Base-by-base conservation (phyloP, 2,113 vertebrate genomes). In the Esox niger region DNA sequence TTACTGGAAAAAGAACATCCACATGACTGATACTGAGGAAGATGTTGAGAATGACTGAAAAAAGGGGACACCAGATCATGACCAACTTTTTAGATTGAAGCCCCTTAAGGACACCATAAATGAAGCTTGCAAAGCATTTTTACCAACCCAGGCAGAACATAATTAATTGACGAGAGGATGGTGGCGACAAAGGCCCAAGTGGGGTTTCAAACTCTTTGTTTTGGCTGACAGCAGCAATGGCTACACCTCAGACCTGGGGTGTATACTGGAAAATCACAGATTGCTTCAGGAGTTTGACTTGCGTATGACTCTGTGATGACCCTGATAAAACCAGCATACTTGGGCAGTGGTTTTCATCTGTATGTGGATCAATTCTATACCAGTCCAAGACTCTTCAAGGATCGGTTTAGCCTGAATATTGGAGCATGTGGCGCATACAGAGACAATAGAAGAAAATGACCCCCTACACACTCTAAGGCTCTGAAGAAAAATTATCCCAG, bases 201-300 rank as follows among this genome's bases (percentile, higher is more conserved):
- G 17, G 68, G 64, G 55, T 11, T 32, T 64, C 68, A 76, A 71
- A 49, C 47, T 66, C 9, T 71, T 76, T 76, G 74, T 71, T n/a
- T 8, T 76, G 46, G 30, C 61, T 26, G 63, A 76, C 56, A 27
- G 32, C 32, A 10, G 11, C 27, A 69, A 65, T 60, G 54, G 47
- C 4, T 66, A 62, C 47, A 70, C 30, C 0, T 20, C 62, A 30
- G 46, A 64, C 32, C 70, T 65, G 6, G 13, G 15, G 66, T 70
- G 11, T 68, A 47, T 52, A 64, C 64, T 15, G 69, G 74, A 6
- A 71, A 67, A 27, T 33, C n/a, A n/a, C 8, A 13, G 11, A 38
- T 2, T 23, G n/a, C 43, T n/a, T n/a, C n/a, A n/a, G 55, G 30
- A 5, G 1, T 54, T 2, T 61, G 66, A 26, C 46, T 75, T 3